Evolutionary conservation across 2,113 vertebrate genomes (phyloP).

Genomic region (Heloderma charlesbogerti): DNA sequence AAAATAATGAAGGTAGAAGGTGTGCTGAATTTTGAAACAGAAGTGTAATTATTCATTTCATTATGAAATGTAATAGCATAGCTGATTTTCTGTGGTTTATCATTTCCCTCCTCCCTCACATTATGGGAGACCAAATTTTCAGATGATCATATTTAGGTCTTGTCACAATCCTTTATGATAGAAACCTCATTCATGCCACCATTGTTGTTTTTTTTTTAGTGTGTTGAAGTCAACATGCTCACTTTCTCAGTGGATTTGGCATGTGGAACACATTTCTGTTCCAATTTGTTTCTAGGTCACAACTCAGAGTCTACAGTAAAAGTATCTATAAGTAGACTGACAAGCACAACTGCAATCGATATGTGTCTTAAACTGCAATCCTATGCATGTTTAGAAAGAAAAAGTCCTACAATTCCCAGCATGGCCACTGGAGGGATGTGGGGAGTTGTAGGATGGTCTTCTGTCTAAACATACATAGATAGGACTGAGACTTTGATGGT

Average conservation of each 20-base stretch:
- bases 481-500: neutral
- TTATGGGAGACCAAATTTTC: too few relatives aligned
- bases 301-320: neutral
- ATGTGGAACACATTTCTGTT: neutral
- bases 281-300: neutral
- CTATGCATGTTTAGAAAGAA: too few relatives aligned
- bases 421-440: too few relatives aligned
- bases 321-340: neutral
- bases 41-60: constrained; percentile 42
- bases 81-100: constrained; percentile 34
- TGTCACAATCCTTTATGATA: neutral
- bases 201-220: too few relatives aligned
- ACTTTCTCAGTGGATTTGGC: neutral
- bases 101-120: constrained; percentile 2
- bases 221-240: neutral
- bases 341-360: neutral
- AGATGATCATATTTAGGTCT: neutral
- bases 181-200: neutral
- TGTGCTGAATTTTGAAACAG: constrained; percentile 29
- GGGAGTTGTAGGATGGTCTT: too few relatives aligned
- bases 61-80: constrained; percentile 8
- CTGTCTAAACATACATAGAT: neutral
- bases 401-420: too few relatives aligned
- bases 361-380: neutral
- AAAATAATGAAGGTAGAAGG: constrained; percentile 33